Conservation (phyloP, 2,797 vertebrate species). For the Siniperca undulata region DNA sequence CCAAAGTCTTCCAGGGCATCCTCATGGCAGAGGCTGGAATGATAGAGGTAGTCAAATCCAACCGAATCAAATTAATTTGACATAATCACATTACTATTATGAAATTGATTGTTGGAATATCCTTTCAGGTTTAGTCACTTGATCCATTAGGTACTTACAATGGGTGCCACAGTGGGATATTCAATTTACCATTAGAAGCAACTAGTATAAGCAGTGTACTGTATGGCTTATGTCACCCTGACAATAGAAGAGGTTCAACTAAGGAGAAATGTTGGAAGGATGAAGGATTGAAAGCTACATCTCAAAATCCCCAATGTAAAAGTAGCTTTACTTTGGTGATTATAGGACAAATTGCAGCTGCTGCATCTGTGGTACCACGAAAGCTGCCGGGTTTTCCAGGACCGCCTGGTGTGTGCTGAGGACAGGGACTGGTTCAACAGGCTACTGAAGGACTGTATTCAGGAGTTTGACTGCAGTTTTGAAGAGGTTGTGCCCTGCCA, state of each 20-base stretch:
- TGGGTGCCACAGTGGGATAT: neutral
- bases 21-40: constrained; percentile 90
- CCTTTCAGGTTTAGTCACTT: neutral
- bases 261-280: neutral
- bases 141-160: neutral
- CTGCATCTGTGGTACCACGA: constrained; percentile 94
- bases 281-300: neutral
- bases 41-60: constrained; percentile 81
- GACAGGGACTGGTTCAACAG: constrained; percentile 90
- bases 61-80: constrained; percentile 7
- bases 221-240: neutral
- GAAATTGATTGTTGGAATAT: neutral
- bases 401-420: constrained; percentile 89
- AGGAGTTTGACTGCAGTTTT: constrained; percentile 86
- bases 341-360: constrained; percentile 82
- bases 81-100: constrained; percentile 2
- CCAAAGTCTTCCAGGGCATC: constrained; percentile 96
- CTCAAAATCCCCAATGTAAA: neutral
- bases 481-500: constrained; percentile 86
- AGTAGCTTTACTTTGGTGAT: neutral
- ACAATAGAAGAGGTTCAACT: neutral
- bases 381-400: constrained; percentile 92
- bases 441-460: constrained; percentile 86
- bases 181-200: neutral
- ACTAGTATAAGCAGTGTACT: neutral